phyloP scores from a whole-genome alignment of 1,140 invertebrate species.

The Drosophila aff. region DNA sequence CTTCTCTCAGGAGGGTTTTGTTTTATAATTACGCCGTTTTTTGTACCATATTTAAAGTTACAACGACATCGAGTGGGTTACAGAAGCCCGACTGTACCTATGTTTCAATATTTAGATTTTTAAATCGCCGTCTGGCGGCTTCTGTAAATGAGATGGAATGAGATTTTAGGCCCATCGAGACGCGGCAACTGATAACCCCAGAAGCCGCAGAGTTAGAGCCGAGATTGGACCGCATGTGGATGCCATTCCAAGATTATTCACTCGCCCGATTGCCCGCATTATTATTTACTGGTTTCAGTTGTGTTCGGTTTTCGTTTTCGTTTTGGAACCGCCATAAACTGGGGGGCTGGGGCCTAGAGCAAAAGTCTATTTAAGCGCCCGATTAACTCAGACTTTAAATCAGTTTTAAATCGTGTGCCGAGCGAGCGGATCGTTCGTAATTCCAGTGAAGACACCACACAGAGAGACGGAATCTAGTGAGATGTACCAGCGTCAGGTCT shows the following conservation, averaged over 20 bases:
- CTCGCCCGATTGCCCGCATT: conserved; percentile 47
- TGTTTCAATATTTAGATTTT: conserved; percentile 11
- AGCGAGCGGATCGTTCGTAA: conserved; percentile 46
- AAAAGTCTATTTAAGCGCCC: conserved; percentile 71
- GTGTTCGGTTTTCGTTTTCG: conserved; percentile 52
- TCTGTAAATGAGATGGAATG: conserved; percentile 43
- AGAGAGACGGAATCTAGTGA: conserved; percentile 19
- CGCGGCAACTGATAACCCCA: conserved; percentile 62
- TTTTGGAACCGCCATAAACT: conserved; percentile 50
- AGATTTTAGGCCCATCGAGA: conserved; percentile 38
- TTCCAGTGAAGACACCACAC: conserved; percentile 18
- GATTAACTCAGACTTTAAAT: conserved; percentile 51
- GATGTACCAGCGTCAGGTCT: conserved; percentile 79
- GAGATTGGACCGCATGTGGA: conserved; percentile 58
- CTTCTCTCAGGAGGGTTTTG: not conserved
- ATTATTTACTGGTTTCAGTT: conserved; percentile 59
- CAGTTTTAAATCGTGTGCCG: conserved; percentile 66
- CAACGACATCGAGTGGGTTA: not conserved
- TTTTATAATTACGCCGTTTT: not conserved
- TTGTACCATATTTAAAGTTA: not conserved
- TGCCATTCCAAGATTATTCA: conserved; percentile 57
- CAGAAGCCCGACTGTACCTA: conserved; percentile 11
- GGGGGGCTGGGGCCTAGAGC: conserved; percentile 21
- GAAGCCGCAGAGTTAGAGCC: conserved; percentile 24
- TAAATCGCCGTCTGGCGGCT: conserved; percentile 2